phyloP scores from a whole-genome alignment of 2,888 invertebrate genomes.

The Selenia dentaria region DNA sequence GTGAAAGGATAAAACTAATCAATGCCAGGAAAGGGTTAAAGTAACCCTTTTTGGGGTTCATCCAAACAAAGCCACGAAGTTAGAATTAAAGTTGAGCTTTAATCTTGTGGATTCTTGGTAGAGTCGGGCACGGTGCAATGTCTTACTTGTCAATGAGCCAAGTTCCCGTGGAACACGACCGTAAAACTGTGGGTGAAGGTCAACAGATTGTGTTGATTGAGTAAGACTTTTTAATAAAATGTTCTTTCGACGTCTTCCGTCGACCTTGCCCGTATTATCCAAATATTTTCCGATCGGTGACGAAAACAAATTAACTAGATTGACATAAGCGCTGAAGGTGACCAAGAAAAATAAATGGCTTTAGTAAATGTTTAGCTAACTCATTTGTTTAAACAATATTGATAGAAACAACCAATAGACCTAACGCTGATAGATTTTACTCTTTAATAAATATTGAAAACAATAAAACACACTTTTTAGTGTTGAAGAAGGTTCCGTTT shows the following conservation, averaged over 20 bases:
- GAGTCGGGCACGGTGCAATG: too few relatives aligned
- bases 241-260: conserved; percentile 20
- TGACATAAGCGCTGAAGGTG: conserved; percentile 12
- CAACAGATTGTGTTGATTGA: conserved; percentile 44
- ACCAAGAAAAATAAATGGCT: conserved; percentile 9
- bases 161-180: conserved; percentile 43
- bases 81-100: too few relatives aligned
- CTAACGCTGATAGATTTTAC: too few relatives aligned
- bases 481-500: too few relatives aligned
- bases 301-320: conserved; percentile 24
- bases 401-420: too few relatives aligned
- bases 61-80: too few relatives aligned
- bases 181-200: conserved; percentile 54
- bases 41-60: too few relatives aligned
- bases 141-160: conserved; percentile 53
- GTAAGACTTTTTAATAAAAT: conserved; percentile 37
- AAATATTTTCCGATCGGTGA: conserved; percentile 30
- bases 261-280: conserved; percentile 30
- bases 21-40: too few relatives aligned
- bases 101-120: too few relatives aligned
- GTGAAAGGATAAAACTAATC: too few relatives aligned
- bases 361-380: conserved; percentile 17
- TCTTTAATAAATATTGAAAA: too few relatives aligned
- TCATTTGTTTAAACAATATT: background rate
- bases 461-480: too few relatives aligned